Percentiles rank a stretch among this genome's conserved stretches.
Evolutionary conservation across 1,140 invertebrate species (phyloP).

Genomic region (Listronotus bonariensis): DNA sequence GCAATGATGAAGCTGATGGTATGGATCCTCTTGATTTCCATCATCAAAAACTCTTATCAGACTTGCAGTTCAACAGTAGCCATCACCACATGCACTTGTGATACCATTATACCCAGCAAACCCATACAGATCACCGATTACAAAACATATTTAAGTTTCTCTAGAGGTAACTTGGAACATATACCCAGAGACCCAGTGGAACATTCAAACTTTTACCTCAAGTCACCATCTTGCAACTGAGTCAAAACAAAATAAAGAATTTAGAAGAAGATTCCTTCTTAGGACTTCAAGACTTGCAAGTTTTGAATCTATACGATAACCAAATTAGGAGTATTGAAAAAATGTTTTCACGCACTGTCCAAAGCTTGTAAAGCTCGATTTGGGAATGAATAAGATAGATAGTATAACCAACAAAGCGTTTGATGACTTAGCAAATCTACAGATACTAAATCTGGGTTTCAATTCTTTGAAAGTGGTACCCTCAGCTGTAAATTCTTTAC

Average conservation of each 20-base stretch:
- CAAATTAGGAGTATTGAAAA: constrained; percentile 22
- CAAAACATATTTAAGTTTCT: constrained; percentile 22
- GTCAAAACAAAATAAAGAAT: constrained; percentile 26
- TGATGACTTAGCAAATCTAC: constrained; percentile 6
- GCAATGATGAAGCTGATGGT: no score
- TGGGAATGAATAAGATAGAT: constrained; percentile 37
- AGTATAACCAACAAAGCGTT: constrained; percentile 30
- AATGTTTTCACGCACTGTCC: constrained; percentile 20
- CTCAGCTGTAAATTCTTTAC: constrained; percentile 23
- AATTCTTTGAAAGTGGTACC: constrained; percentile 29
- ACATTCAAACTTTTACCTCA: constrained; percentile 25
- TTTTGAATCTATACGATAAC: constrained; percentile 39
- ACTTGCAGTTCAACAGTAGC: constrained; percentile 23
- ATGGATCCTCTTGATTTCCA: no score
- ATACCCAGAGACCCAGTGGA: constrained; percentile 17
- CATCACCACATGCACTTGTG: constrained; percentile 26
- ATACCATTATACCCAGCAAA: constrained; percentile 7
- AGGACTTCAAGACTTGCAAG: constrained; percentile 18
- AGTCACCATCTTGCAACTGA: constrained; percentile 27
- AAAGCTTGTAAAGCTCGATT: constrained; percentile 33
- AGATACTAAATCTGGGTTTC: constrained; percentile 30
- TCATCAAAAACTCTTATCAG: constrained; percentile 11
- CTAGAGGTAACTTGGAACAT: constrained; percentile 10
- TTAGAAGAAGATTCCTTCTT: constrained; percentile 32
- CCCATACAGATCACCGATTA: constrained; percentile 26